Base-by-base conservation (phyloP, 2,113 vertebrate genomes). In the Siniperca knerii region DNA sequence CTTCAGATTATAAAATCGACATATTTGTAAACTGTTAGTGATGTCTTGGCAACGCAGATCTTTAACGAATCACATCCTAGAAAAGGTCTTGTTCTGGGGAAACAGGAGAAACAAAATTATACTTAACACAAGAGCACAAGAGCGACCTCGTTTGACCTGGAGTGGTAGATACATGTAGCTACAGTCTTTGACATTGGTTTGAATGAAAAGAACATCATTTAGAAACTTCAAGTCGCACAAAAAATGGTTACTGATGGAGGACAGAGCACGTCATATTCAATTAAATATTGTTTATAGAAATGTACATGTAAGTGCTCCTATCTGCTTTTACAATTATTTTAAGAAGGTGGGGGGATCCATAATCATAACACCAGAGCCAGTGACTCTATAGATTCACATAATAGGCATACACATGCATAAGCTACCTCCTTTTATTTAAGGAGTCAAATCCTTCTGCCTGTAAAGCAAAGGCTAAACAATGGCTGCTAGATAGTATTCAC, bases 21-120 rank as follows among this genome's bases (percentile, higher is more conserved):
- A 92, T 93, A 75, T 90, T 92, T 79, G 84, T 89, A 88, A 90
- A 90, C 73, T 77, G 29, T 88, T 42, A 5, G 23, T 5, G 86
- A 69, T 86, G 76, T 79, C 92, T 13, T 91, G 85, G 93, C 84
- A 95, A 95, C 93, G 37, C 35, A 35, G 12, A 2, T 2, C 3
- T 46, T 23, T 1, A 62, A 74, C 89, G 9, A 89, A 92, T 87
- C 91, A 89, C 12, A 57, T 3, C 12, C 4, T 0, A 10, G 73
- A 64, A 29, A n/a, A 1, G 4, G 0, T 88, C 79, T 92, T 88
- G 7, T 44, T 87, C 87, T 71, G 37, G 1, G 0, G 54, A 54
- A 44, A 35, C 4, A 23, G 2, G 18, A 42, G 23, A 57, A 23
- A 69, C 21, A 50, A 6, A 70, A 1, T 5, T 2, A 35, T 2